A percentile compares a stretch with the other conserved stretches of the same genome.
Conservation (phyloP, 1,140 invertebrate genomes). For the Ceratitis capitata region DNA sequence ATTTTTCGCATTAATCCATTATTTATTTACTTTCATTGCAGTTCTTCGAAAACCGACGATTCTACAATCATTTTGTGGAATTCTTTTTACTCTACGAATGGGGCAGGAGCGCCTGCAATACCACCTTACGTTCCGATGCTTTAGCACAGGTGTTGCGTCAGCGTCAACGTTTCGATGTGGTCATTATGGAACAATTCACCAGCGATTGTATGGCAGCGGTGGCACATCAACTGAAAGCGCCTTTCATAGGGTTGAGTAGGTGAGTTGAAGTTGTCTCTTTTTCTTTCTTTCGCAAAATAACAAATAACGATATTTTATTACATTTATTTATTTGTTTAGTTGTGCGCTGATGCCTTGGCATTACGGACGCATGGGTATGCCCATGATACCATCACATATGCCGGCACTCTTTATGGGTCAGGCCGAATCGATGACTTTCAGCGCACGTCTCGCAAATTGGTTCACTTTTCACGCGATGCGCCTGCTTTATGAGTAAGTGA, state of each 20-base stretch:
- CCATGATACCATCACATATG: conserved; percentile 70
- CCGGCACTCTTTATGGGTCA: conserved; percentile 69
- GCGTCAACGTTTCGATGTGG: conserved; percentile 71
- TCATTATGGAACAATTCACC: conserved; percentile 76
- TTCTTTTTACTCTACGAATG: conserved; percentile 59
- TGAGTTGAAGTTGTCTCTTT: conserved; percentile 51
- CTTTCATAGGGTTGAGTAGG: conserved; percentile 69
- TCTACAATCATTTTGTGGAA: conserved; percentile 55
- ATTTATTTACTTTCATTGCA: conserved; percentile 40
- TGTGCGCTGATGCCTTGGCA: conserved; percentile 67
- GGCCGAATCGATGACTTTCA: conserved; percentile 69
- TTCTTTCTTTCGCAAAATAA: neutral
- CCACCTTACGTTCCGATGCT: conserved; percentile 55
- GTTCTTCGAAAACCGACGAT: conserved; percentile 56
- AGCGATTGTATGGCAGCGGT: conserved; percentile 75
- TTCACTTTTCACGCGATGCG: conserved; percentile 54
- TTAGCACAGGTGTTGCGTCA: conserved; percentile 53
- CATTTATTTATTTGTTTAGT: neutral
- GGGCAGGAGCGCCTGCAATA: conserved; percentile 57
- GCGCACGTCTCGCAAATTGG: conserved; percentile 66
- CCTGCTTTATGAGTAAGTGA: conserved; percentile 56
- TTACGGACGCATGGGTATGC: conserved; percentile 68
- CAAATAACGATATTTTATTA: neutral
- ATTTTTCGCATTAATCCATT: neutral
- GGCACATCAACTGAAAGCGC: conserved; percentile 71